Conservation (phyloP, 1,140 invertebrate species). For the Notospermus geniculatus region DNA sequence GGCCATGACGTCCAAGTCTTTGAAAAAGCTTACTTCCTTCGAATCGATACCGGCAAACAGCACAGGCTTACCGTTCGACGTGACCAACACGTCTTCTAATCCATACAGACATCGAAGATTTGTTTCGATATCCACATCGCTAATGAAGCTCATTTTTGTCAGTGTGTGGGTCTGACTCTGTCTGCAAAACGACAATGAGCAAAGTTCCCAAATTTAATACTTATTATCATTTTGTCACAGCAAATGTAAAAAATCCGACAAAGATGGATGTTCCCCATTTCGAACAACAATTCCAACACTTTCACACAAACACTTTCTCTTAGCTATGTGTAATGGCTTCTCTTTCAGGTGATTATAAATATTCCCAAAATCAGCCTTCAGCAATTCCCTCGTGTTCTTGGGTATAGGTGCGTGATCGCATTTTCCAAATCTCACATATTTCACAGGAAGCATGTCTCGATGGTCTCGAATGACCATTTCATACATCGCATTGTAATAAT, state of each 20-base stretch:
- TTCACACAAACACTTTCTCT: conserved; percentile 2
- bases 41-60: neutral
- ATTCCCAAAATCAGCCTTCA: conserved; percentile 6
- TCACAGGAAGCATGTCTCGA: conserved; percentile 1
- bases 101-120: conserved; percentile 8
- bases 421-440: neutral
- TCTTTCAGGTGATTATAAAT: conserved; percentile 7
- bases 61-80: neutral
- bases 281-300: neutral
- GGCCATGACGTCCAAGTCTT: conserved; percentile 5
- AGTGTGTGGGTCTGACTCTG: neutral
- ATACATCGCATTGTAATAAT: conserved; percentile 7
- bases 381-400: neutral
- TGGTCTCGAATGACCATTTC: neutral
- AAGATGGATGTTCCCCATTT: neutral
- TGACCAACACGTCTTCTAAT: neutral
- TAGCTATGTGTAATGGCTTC: neutral
- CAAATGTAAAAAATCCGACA: conserved; percentile 1
- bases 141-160: conserved; percentile 2
- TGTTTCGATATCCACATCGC: neutral
- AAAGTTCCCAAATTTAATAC: neutral
- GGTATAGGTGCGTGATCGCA: conserved; percentile 7
- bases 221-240: neutral
- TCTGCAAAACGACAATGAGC: neutral
- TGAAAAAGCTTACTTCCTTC: neutral